Base-by-base conservation (phyloP, 2,797 vertebrate genomes). In the Anguilla megastoma region DNA sequence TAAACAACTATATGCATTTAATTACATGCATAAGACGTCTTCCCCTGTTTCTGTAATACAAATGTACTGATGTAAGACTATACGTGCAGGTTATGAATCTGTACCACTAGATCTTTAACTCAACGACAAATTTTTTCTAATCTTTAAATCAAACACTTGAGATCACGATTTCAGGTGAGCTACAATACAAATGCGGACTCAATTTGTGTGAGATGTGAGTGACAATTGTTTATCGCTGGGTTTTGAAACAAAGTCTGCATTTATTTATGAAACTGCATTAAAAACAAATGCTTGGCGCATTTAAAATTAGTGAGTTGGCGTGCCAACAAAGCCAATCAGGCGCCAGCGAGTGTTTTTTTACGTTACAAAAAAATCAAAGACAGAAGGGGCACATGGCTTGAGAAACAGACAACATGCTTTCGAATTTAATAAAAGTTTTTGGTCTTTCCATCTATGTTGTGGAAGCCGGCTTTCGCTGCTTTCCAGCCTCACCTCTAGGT, bases 1-100 rank as follows among this genome's bases (percentile, higher is more conserved):
- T 88, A 88, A 88, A 88, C 71, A 88, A 69, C 7, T 85, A 60
- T 80, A 50, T 58, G 87, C 69, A 84, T 85, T 76, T 88, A n/a
- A 85, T 85, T 85, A 85, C 80, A 50, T 76, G 84, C 52, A 50
- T 2, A 21, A 3, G 12, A 76, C 4, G 76, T 80, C 76, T 21
- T 80, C 41, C 14, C 6, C 45, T 45, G 24, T 82, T 82, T n/a
- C 6, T 41, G 33, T 41, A 14, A 21, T 76, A 45, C 18, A 82
- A 48, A 48, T 48, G 36, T 82, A 82, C 79, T 7, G 18, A 45
- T 48, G 79, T 24, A 50, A 48, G 79, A 30, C 41, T 45, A 80
- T 45, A 24, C 1, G 76, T 27, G 45, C 45, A 50, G 24, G 21
- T n/a, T 82, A 1, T 24, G 9, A 50, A 8, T 21, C 3, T 24